Evolutionary conservation across 2,888 invertebrate genomes (phyloP).

Genomic region (Molorchus minor): DNA sequence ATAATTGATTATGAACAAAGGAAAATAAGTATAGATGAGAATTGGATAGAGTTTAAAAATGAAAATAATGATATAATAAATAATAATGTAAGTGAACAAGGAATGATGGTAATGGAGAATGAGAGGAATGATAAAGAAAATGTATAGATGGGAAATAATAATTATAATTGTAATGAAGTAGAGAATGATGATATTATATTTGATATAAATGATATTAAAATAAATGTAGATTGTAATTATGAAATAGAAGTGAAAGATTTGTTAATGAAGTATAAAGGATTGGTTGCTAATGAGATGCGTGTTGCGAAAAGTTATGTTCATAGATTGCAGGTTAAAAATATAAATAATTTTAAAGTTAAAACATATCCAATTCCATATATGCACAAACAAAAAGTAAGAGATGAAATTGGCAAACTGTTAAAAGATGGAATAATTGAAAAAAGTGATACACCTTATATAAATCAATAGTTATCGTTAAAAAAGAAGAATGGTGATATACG

Average conservation of each 20-base stretch:
- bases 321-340: not conserved
- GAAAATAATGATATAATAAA: too few species aligned
- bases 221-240: not conserved
- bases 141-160: not conserved
- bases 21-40: too few species aligned
- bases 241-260: not conserved
- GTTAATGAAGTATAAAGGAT: not conserved
- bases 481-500: not conserved
- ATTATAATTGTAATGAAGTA: too few species aligned
- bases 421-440: conserved; percentile 12
- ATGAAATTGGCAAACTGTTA: conserved; percentile 2
- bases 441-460: conserved; percentile 1
- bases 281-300: not conserved
- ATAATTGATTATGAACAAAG: not conserved
- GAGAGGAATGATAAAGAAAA: too few species aligned
- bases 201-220: not conserved
- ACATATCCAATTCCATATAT: conserved; percentile 15
- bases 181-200: not conserved
- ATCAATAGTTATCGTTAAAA: not conserved
- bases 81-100: too few species aligned
- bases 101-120: too few species aligned
- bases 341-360: conserved; percentile 1
- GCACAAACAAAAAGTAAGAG: conserved; percentile 1
- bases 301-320: not conserved
- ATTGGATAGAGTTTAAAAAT: too few species aligned